Percentiles rank a stretch among this genome's conserved stretches.
Conservation (phyloP, 2,113 vertebrate genomes). For the Canis aureus region DNA sequence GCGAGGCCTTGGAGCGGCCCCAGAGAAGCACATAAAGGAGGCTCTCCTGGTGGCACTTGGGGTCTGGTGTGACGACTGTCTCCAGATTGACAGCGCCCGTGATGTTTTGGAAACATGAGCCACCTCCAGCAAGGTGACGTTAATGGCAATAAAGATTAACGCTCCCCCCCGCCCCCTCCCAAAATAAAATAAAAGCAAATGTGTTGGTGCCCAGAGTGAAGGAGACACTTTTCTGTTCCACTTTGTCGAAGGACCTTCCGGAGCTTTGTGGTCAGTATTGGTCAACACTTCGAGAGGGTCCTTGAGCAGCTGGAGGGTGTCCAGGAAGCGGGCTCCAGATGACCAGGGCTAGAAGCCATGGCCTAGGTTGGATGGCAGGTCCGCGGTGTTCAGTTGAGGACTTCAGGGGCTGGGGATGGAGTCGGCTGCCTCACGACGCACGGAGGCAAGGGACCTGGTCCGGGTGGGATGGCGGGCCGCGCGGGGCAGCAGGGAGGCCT, state of each 20-base stretch:
- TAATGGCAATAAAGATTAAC: not conserved
- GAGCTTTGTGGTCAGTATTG: not conserved
- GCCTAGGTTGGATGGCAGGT: not conserved
- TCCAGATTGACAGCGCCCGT: not conserved
- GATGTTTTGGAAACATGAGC: not conserved
- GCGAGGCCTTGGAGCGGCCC: rapidly evolving
- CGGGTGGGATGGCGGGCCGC: not conserved
- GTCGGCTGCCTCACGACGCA: rapidly evolving
- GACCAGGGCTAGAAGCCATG: not conserved
- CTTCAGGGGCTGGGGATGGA: not conserved
- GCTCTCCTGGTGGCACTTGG: not conserved
- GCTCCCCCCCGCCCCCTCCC: not conserved
- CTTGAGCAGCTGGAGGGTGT: not conserved
- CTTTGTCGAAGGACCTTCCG: no score
- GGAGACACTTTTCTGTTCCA: not conserved
- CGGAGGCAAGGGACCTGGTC: not conserved
- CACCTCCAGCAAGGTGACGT: not conserved
- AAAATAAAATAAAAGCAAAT: not conserved
- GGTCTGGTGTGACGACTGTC: not conserved
- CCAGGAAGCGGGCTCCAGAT: not conserved
- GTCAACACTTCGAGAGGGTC: not conserved
- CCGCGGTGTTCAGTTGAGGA: rapidly evolving
- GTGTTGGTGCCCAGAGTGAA: not conserved
- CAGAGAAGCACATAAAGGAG: not conserved
- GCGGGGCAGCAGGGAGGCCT: not conserved